phyloP scores from a whole-genome alignment of 1,140 invertebrate species.

The Musca vetustissima region DNA sequence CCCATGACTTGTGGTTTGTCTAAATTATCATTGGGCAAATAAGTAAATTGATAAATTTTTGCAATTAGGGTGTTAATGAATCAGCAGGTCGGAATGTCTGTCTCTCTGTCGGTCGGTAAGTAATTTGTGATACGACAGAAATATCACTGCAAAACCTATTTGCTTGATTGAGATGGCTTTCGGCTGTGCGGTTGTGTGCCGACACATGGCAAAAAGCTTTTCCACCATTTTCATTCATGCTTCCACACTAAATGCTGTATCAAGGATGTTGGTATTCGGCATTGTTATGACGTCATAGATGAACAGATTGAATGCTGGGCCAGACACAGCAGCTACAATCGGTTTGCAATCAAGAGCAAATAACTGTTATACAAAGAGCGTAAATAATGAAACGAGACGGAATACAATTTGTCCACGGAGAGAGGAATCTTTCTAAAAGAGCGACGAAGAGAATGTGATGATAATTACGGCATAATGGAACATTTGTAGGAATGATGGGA shows the following conservation, averaged over 20 bases:
- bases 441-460: background rate
- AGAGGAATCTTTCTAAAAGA: background rate
- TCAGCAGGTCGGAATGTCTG: too few species aligned
- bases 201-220: background rate
- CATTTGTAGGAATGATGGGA: background rate
- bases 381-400: background rate
- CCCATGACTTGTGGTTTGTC: too few species aligned
- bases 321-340: too few species aligned
- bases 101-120: too few species aligned
- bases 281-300: background rate
- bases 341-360: background rate
- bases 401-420: background rate
- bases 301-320: too few species aligned
- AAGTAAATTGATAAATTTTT: too few species aligned
- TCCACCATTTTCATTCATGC: constrained; percentile 21
- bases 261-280: background rate
- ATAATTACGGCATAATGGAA: background rate
- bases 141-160: too few species aligned
- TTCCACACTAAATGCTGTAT: background rate
- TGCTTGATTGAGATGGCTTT: too few species aligned
- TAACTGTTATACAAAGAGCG: constrained; percentile 1
- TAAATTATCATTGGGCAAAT: too few species aligned
- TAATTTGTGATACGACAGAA: too few species aligned
- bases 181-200: too few species aligned
- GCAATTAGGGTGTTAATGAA: too few species aligned